Base-by-base conservation (phyloP, 2,888 invertebrate species). In the Cryptus armator region DNA sequence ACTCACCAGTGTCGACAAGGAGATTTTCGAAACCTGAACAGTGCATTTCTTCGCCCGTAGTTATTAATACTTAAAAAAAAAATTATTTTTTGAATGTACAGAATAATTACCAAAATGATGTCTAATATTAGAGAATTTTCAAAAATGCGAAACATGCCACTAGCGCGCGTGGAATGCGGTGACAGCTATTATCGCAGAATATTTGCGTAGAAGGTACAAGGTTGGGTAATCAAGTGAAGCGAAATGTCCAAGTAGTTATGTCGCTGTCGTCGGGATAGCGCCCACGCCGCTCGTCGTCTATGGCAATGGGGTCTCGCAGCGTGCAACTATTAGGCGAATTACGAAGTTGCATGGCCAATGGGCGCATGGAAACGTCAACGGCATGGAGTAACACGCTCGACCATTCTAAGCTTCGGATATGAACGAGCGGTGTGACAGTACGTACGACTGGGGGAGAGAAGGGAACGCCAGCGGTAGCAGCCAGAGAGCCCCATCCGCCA, bases 171-270 rank as follows among this genome's bases (percentile, higher is more conserved):
- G 5, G 37, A 37, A 37, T 37, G 37, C 7, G 37, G 37, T 43
- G 12, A 66, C 51, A 5, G 12, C n/a, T 43, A 75, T 53, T 24
- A 51, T 46, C 32, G 29, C 59, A 1, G 19, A 70, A 56, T 68
- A 74, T 32, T 24, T 29, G 59, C 48, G 19, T 43, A 48, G 9
- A 14, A 19, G 51, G 29, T 43, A 16, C 19, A 48, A 32, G 48
- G 14, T 75, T 53, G 66, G 66, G 29, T 75, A 64, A 81, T 71
- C 64, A 70, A 71, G 64, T 66, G 66, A 76, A 29, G 59, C 70
- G 46, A 71, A 81, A 71, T 64, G 76, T 76, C 70, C 70, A 64
- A 76, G 76, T 71, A 64, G 81, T 81, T 76, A 70, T 56, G 53
- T 16, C 64, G 9, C 48, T 53, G 76, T 76, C 68, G 76, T 64